Evolutionary conservation across 37 sponge, comb jelly and placozoan genomes (phyloP), one percentile per base, ranked within the genome.

Genomic region (Eunapius fragilis): DNA sequence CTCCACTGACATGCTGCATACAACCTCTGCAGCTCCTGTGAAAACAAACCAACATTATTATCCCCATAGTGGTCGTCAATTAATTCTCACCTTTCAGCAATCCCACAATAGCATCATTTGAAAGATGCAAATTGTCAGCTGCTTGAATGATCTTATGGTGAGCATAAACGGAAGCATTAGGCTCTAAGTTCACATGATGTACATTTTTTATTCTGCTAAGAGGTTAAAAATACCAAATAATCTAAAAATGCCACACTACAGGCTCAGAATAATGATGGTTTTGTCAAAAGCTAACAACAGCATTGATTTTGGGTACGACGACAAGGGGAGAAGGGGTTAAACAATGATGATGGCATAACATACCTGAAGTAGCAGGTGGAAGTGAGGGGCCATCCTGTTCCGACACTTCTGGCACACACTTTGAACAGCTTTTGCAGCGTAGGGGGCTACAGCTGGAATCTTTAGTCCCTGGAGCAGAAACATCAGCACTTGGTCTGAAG

Each of bases 371-470:
- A 95, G 74, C 11, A 84, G 86, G 31, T 87, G 77, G 19, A 93
- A 79, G 83, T 92, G 88, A 0, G 76, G 89, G 19, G 76, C 80
- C 89, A 95, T 88, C 17, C 86, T 70, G 36, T 80, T 69, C 31
- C 49, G 86, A 68, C 96, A 95, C 75, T 77, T 82, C n/a, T 84
- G 67, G 68, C 96, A 95, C 22, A 93, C 80, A 38, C 50, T 82
- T 72, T 90, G 86, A 34, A 95, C 78, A 25, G 91, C 94, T 24
- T 70, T 81, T 9, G 96, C 96, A 31, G 96, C 94, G 25, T 78
- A 38, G 24, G 87, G 83, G 67, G 94, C 75, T 35, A 95, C 49
- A 0, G 35, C 83, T 49, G 81, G 91, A 3, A 87, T 82, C 19
- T 79, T 33, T 70, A 95, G 72, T 3, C 89, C 91, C 19, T 69